Conservation (phyloP, 2,797 vertebrate species). For the Serranus cabrilla region DNA sequence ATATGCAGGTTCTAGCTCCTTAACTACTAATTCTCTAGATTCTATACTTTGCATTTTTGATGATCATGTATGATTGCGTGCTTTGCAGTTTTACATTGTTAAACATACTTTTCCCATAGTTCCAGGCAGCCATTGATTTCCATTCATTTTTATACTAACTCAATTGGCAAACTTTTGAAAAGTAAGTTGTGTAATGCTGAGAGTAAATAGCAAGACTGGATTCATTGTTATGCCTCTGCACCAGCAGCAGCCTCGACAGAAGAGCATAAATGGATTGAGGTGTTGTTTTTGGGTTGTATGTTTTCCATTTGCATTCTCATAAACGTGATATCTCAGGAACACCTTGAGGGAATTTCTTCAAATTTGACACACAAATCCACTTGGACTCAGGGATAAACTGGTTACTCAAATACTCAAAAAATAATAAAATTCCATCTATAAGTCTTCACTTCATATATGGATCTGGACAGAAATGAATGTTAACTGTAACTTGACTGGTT, state of each 20-base stretch:
- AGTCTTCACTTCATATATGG: too few species aligned
- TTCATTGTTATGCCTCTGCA: background rate
- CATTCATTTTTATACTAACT: background rate
- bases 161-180: background rate
- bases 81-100: background rate
- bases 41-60: background rate
- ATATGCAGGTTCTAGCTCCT: background rate
- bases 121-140: background rate
- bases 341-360: too few species aligned
- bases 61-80: background rate
- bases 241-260: too few species aligned
- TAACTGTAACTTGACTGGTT: too few species aligned
- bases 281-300: too few species aligned
- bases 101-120: background rate
- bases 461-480: background rate
- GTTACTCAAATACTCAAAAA: too few species aligned
- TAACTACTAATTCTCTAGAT: background rate
- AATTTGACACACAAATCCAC: too few species aligned
- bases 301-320: too few species aligned
- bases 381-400: too few species aligned
- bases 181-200: background rate
- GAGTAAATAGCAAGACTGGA: background rate
- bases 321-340: too few species aligned
- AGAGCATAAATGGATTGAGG: too few species aligned
- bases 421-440: too few species aligned